Percentiles rank a stretch among this genome's conserved stretches.
Evolutionary conservation across 2,113 vertebrate genomes (phyloP).

Genomic region (Saguinus midas): DNA sequence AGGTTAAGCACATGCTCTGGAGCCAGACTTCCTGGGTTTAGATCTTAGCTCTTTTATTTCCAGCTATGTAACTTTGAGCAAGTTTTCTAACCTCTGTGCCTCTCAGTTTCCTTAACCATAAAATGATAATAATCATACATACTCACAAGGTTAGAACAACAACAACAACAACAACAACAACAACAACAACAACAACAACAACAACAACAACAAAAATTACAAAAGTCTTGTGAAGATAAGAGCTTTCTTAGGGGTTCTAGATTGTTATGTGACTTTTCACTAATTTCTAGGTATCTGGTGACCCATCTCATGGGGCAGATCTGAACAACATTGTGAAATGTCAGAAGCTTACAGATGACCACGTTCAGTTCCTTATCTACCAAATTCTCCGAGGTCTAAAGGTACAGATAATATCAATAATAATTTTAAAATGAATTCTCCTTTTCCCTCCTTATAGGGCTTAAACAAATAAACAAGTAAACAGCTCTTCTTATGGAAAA

Average conservation of each 20-base stretch:
- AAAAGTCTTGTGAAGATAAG: neutral
- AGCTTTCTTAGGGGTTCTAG: neutral
- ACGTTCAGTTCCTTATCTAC: constrained; percentile 99
- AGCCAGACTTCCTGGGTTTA: neutral
- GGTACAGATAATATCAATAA: constrained; percentile 81
- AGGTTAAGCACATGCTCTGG: neutral
- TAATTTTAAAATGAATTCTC: neutral
- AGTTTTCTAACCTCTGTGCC: neutral
- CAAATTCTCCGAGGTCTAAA: constrained; percentile 98
- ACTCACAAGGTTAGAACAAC: neutral
- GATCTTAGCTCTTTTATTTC: neutral
- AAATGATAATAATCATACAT: neutral
- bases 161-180: too few species aligned
- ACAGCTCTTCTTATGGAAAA: neutral
- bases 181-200: too few species aligned
- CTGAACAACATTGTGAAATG: constrained; percentile 99
- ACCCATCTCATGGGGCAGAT: constrained; percentile 99
- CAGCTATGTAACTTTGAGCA: neutral
- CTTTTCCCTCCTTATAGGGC: neutral
- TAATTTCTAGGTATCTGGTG: constrained; percentile 92
- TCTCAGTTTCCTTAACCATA: constrained; percentile 1
- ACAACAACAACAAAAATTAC: neutral
- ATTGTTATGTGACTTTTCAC: neutral
- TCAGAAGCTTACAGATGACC: constrained; percentile 98
- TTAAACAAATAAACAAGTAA: neutral